Conservation (phyloP, 2,113 vertebrate species). For the Mesocricetus auratus region DNA sequence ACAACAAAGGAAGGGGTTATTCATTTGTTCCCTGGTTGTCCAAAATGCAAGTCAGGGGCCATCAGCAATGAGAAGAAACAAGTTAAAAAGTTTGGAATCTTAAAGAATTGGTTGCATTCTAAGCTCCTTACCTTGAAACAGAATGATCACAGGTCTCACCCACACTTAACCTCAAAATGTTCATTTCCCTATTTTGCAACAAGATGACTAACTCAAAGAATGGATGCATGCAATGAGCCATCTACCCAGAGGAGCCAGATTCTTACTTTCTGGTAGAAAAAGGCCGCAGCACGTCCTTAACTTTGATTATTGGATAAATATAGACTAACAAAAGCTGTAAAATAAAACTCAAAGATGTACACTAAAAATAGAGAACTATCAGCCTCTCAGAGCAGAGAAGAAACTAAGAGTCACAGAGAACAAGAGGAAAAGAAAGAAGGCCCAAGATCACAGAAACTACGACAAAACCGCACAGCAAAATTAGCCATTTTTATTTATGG, state of each 20-base stretch:
- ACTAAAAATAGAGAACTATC: slow-evolving; percentile 35
- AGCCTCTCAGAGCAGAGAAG: neutral
- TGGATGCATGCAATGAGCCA: neutral
- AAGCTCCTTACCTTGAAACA: neutral
- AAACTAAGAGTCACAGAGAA: slow-evolving; percentile 34
- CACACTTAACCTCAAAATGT: neutral
- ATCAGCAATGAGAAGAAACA: slow-evolving; percentile 18
- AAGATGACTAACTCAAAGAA: neutral
- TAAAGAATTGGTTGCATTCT: slow-evolving; percentile 21
- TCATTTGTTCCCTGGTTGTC: neutral
- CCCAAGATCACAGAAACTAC: neutral
- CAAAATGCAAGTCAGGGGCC: neutral
- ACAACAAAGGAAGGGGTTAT: neutral
- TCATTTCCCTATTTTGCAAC: neutral
- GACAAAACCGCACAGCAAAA: slow-evolving; percentile 16
- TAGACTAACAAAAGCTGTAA: neutral
- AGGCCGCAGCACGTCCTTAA: neutral
- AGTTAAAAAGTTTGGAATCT: neutral
- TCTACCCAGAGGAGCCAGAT: neutral
- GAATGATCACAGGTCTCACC: neutral
- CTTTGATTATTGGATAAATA: slow-evolving; percentile 25
- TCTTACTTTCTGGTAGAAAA: neutral
- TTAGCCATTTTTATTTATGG: neutral
- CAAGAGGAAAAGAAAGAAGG: neutral
- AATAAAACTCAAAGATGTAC: slow-evolving; percentile 46